phyloP scores from a whole-genome alignment of 2,113 vertebrate genomes.

The Hippocampus comes region DNA sequence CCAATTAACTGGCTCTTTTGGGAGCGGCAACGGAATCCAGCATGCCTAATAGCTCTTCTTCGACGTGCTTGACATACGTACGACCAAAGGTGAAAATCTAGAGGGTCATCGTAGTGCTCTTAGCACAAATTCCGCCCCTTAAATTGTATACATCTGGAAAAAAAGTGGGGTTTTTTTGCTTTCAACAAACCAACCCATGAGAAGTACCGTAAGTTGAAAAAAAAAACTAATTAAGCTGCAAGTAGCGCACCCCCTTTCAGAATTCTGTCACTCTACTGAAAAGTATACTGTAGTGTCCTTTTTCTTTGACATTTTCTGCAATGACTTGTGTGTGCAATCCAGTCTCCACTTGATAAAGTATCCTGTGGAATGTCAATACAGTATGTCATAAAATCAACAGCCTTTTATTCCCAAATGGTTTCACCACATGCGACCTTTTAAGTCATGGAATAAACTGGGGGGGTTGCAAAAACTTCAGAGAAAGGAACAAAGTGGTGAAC shows the following conservation, averaged over 20 bases:
- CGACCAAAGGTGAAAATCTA: constrained; percentile 25
- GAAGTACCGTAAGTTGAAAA: neutral
- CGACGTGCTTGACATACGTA: constrained; percentile 18
- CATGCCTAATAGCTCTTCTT: constrained; percentile 30
- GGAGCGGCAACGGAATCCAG: constrained; percentile 33
- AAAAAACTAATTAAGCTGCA: neutral
- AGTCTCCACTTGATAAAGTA: constrained; percentile 22
- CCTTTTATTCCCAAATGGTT: neutral
- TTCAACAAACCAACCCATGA: too few species aligned
- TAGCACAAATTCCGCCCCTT: neutral
- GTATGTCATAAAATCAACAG: constrained; percentile 33
- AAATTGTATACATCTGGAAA: neutral
- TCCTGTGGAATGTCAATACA: constrained; percentile 27
- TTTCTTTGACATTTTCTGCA: neutral
- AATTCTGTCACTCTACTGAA: neutral
- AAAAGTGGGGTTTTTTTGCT: neutral
- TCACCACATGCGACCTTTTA: neutral
- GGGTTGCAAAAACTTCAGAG: neutral
- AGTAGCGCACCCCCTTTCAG: too few species aligned
- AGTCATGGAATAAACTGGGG: neutral
- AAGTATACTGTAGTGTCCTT: neutral
- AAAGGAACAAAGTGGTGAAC: constrained; percentile 10
- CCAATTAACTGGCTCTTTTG: constrained; percentile 43
- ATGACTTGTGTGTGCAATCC: neutral
- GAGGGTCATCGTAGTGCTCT: constrained; percentile 19